Evolutionary conservation across 2,113 vertebrate genomes (phyloP).

Genomic region (Haemorhous mexicanus): DNA sequence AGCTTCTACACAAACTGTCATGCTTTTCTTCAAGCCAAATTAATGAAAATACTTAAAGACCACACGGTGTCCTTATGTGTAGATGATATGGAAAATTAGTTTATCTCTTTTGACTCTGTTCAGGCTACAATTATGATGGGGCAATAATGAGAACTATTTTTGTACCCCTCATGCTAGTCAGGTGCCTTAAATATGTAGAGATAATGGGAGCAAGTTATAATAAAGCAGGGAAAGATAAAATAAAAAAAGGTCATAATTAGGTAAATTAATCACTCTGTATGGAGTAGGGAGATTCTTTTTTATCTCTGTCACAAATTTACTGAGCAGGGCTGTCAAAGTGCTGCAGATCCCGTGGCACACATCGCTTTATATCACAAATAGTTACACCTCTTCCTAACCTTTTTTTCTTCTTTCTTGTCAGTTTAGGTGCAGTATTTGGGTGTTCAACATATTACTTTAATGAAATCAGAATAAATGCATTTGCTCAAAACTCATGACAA

Average conservation of each 20-base stretch:
- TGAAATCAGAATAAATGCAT: background rate
- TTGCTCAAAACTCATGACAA: background rate
- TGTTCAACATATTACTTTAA: background rate
- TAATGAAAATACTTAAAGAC: background rate
- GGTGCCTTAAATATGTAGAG: background rate
- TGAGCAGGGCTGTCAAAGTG: background rate
- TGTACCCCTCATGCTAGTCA: fast-evolving
- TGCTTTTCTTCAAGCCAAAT: background rate
- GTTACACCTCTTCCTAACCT: background rate
- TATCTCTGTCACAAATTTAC: background rate
- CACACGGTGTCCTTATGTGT: background rate
- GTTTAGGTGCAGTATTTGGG: background rate
- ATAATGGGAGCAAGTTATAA: background rate
- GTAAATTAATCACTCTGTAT: background rate
- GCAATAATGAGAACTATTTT: background rate
- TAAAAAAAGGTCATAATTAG: background rate
- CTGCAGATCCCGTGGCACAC: background rate
- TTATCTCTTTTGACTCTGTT: background rate
- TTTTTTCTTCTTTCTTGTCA: background rate
- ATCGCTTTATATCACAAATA: background rate
- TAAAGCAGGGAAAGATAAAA: background rate
- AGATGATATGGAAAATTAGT: background rate
- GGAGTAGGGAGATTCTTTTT: background rate
- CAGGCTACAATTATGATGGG: background rate
- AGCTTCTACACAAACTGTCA: background rate